Base-by-base conservation (phyloP, 2,797 vertebrate species). In the Setipinna tenuifilis region DNA sequence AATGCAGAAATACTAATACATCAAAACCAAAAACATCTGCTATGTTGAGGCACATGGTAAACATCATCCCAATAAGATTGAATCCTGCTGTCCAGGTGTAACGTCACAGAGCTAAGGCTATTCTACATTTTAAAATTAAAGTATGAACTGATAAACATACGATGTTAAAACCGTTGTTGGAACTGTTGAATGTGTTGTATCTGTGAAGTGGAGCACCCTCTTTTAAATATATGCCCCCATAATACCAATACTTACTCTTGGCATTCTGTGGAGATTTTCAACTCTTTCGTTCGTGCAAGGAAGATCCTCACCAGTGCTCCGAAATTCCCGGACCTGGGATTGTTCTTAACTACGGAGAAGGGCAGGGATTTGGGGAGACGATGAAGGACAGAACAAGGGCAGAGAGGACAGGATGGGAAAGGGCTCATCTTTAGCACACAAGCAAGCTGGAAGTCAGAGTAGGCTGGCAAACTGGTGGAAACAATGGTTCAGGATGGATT, bases 191-290 rank as follows among this genome's bases (percentile, higher is more conserved):
- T 54, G 50, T 65, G 61, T n/a, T n/a, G 58, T 21, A 59, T 59
- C 17, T 65, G 61, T n/a, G 10, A 23, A 23, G 25, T 25, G n/a
- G 1, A 65, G n/a, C 6, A 65, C n/a, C n/a, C 31, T 61, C 46
- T 7, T 7, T 59, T 78, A 50, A 46, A 44, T 23, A 31, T 25
- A 59, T 65, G 46, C n/a, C 68, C 23, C 44, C n/a, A n/a, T n/a
- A n/a, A n/a, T 48, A 88, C 71, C 88, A 90, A 90, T 91, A 96
- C 98, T 98, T 94, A 99, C 98, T 99, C 98, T 93, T 99, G 96
- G 92, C 98, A 99, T 96, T 99, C 98, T 87, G 98, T 98, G 0
- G 98, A 99, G 90, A 99, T 97, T 94, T 99, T 99, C 91, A 99
- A 93, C 90, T 99, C 98, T 96, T 98, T 99, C 93, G 98, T 99